A percentile compares a stretch with the other conserved stretches of the same genome.
Evolutionary conservation across 2,113 vertebrate species (phyloP).

Genomic region (Serilophus lunatus): DNA sequence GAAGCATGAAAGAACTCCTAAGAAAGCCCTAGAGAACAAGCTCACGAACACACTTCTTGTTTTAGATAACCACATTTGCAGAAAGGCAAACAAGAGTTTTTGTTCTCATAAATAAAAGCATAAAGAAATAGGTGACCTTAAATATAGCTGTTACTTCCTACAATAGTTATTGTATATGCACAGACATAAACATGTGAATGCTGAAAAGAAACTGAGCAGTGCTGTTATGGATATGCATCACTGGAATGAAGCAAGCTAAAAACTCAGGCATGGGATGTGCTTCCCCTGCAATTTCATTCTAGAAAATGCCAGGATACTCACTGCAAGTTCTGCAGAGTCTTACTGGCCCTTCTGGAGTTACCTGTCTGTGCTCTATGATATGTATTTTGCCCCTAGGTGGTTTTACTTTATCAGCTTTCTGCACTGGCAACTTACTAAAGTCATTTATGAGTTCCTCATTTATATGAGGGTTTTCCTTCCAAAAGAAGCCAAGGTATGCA

Average conservation of each 20-base stretch:
- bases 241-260: background rate
- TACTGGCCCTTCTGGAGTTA: background rate
- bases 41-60: fast-evolving
- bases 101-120: background rate
- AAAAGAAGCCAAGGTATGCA: background rate
- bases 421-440: background rate
- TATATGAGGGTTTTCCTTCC: background rate
- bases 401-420: background rate
- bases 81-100: background rate
- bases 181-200: background rate
- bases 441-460: background rate
- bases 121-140: background rate
- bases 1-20: background rate
- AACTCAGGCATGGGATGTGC: background rate
- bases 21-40: background rate
- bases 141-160: background rate
- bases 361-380: background rate
- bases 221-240: background rate
- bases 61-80: background rate
- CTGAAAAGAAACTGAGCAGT: background rate
- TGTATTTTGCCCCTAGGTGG: background rate
- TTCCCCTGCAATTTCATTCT: background rate
- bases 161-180: background rate
- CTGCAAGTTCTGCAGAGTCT: background rate
- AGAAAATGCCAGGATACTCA: background rate